Conservation (phyloP, 2,113 vertebrate genomes). For the Rhinolophus sinicus region DNA sequence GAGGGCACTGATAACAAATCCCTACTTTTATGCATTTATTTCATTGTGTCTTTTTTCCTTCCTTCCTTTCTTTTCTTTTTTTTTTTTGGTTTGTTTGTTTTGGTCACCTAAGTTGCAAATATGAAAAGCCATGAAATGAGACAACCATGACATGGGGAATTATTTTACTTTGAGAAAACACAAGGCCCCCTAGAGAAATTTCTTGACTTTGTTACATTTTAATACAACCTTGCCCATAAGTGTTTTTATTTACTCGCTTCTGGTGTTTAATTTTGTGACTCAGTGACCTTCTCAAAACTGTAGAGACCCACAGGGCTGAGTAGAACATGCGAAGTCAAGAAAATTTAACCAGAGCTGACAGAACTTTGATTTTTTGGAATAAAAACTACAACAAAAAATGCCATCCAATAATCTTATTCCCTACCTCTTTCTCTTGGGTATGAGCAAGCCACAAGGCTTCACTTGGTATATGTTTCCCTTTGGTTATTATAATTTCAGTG, state of each 20-base stretch:
- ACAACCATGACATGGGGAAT: not conserved
- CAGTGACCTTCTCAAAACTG: not conserved
- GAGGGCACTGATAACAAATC: constrained; percentile 37
- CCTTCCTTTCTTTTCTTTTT: no score
- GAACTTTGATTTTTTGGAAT: not conserved
- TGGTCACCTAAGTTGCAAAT: not conserved
- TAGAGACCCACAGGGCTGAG: not conserved
- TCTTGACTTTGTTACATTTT: not conserved
- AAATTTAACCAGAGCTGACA: not conserved
- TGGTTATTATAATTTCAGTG: not conserved
- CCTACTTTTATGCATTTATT: not conserved
- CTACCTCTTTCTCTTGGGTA: not conserved
- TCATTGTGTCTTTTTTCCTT: no score
- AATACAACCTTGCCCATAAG: not conserved
- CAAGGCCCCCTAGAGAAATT: not conserved
- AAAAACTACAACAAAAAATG: not conserved
- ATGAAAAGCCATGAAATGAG: not conserved
- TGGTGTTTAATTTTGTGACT: not conserved
- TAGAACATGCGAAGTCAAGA: not conserved
- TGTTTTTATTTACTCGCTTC: not conserved
- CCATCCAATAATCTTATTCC: not conserved
- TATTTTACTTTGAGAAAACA: not conserved
- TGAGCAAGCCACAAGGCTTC: not conserved
- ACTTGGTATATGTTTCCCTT: not conserved
- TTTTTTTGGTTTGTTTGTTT: not conserved